phyloP scores from a whole-genome alignment of 2,113 vertebrate species.

The Scatophagus argus region DNA sequence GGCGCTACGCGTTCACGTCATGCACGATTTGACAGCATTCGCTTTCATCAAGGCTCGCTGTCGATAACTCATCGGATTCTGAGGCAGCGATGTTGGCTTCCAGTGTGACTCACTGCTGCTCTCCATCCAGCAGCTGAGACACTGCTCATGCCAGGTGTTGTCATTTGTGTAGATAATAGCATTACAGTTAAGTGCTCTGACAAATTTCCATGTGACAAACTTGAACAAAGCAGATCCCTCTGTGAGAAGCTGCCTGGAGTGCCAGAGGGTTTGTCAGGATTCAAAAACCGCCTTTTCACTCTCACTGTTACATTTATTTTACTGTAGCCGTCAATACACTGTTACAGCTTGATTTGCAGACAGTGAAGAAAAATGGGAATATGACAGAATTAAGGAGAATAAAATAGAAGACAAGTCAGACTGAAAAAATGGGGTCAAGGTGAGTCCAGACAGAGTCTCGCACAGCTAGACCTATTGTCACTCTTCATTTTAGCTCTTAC shows the following conservation, averaged over 20 bases:
- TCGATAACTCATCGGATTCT: constrained; percentile 65
- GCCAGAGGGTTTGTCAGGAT: constrained; percentile 26
- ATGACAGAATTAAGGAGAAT: not conserved
- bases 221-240: constrained; percentile 9
- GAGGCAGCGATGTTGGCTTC: constrained; percentile 49
- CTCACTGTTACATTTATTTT: constrained; percentile 29
- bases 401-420: not conserved
- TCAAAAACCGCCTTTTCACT: constrained; percentile 14
- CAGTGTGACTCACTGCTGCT: constrained; percentile 47
- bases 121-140: constrained; percentile 40
- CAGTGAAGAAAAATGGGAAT: not conserved
- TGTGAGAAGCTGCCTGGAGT: constrained; percentile 4
- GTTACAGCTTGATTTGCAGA: constrained; percentile 36
- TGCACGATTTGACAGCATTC: constrained; percentile 66
- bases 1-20: constrained; percentile 51
- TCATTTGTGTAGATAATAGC: constrained; percentile 47
- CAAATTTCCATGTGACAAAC: constrained; percentile 33
- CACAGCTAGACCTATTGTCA: too few species aligned
- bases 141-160: constrained; percentile 47
- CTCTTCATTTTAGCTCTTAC: too few species aligned
- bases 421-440: not conserved
- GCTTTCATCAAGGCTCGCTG: constrained; percentile 52
- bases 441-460: not conserved
- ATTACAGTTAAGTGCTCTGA: constrained; percentile 39
- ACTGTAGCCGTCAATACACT: constrained; percentile 18